Evolutionary conservation across 2,113 vertebrate genomes (phyloP), one percentile per base, ranked within the genome.

Genomic region (Anthoscopus minutus): DNA sequence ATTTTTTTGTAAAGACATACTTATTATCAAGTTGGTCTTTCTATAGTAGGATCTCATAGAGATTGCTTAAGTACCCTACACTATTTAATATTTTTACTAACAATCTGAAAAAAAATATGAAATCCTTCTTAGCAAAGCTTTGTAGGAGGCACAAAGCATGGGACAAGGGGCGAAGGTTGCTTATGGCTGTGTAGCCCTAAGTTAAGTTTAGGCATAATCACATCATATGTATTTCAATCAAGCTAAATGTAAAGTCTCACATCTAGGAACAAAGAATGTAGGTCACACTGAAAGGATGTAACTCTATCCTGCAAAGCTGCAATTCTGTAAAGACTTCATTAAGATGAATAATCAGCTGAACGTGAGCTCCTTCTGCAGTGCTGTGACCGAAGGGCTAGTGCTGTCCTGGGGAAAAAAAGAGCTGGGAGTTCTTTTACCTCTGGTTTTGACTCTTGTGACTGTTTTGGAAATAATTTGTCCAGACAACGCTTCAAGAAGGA

Each of bases 311-410:
- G 35, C 91, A 91, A 97, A 95, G 94, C 94, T 95, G 89, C 87
- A 95, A 89, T 95, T 94, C 96, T 17, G 33, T 91, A 95, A 97
- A 97, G 94, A 88, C 92, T 97, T 95, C 81, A 94, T 96, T 95
- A 95, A 94, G 95, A 95, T 96, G 89, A 95, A 93, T 96, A 97
- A 96, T 96, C 95, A 96, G 74, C 87, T 94, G 81, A 95, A 95
- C 0, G 44, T 93, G 95, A 94, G 93, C 89, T 96, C 79, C 89
- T 96, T 95, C 87, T 92, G 81, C 89, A 94, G 79, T 51, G 78
- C 79, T 88, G 74, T 86, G 92, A 89, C 89, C 93, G 67, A 94
- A 89, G 87, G 79, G 79, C 92, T 89, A 33, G 44, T 91, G 80
- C 69, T 90, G 83, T 74, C 92, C 92, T 94, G 91, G 85, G 93